Evolutionary conservation across 2,797 vertebrate species (phyloP).

Genomic region (Micropoecilia bifurca): DNA sequence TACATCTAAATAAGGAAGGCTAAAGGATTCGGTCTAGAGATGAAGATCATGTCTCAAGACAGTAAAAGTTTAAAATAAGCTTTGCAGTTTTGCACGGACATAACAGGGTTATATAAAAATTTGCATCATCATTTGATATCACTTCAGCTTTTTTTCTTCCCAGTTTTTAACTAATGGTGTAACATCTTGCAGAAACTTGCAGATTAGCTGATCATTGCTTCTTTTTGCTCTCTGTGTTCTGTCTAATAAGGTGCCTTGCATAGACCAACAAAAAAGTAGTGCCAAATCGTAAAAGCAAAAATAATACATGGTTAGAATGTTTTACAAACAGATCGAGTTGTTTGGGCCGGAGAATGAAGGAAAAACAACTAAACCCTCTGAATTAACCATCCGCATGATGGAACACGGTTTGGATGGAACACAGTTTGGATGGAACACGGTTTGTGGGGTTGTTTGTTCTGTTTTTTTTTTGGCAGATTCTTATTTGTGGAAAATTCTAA

Average conservation of each 20-base stretch:
- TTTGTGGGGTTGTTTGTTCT: not conserved
- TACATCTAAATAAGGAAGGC: not conserved
- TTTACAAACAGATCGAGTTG: not conserved
- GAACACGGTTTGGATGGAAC: not conserved
- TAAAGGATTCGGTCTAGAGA: conserved; percentile 13
- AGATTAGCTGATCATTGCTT: not conserved
- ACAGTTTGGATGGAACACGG: not conserved
- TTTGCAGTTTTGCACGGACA: conserved; percentile 28
- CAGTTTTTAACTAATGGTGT: conserved; percentile 30
- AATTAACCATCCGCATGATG: not conserved
- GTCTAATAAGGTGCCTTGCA: not conserved
- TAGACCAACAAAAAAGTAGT: not conserved
- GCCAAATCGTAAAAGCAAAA: not conserved
- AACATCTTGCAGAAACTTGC: conserved; percentile 32
- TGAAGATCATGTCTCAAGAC: conserved; percentile 6
- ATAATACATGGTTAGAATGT: not conserved
- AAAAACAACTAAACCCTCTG: not conserved
- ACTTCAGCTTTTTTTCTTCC: conserved; percentile 16
- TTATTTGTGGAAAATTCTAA: not conserved
- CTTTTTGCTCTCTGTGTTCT: not conserved
- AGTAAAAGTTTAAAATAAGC: conserved; percentile 29
- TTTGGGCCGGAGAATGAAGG: not conserved
- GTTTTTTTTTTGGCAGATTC: not conserved
- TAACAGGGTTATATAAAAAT: conserved; percentile 39
- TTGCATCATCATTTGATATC: conserved; percentile 20